Base-by-base conservation (phyloP, 2,888 invertebrate species). In the Lithophane semibrunnea region DNA sequence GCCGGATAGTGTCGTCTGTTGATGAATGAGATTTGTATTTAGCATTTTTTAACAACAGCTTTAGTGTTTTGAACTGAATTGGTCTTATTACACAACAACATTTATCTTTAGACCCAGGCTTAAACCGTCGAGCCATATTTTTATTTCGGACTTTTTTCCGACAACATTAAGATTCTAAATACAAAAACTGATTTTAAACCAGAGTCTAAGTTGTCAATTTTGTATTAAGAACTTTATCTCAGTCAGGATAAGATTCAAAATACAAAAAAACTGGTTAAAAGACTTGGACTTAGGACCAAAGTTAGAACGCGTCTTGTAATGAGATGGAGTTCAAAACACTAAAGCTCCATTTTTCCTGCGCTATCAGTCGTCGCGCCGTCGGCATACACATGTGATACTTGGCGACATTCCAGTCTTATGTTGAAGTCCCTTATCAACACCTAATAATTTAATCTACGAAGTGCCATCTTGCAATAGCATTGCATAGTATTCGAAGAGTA, bases 1-100 rank as follows among this genome's bases (percentile, higher is more conserved):
- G 66, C 96, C 96, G 70, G 97, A 96, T 91, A 96, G 90, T 88
- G 96, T 95, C 84, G 96, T 93, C 96, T 96, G 94, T 56, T 58
- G 73, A 68, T 54, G 49, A 56, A 82, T 16, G 70, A 76, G 8
- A 77, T 24, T 58, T 18, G n/a, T 65, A 60, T 77, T 82, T 61
- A 69, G 44, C 18, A 75, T 75, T 52, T 58, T 24, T 16, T 65
- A 56, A 56, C 21, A 56, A 68, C n/a, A 68, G 68, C 58, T 60
- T 12, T 42, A 58, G 37, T 37, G n/a, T 42, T 42, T 68, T 58
- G n/a, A 18, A 56, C 16, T 42, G n/a, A n/a, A 37, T 37, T 37
- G 37, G 37, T 5, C 37, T 37, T 37, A 37, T 37, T 37, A 37
- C 37, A 37, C 3, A 37, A 37, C 4, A 37, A 5, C 37, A 37